Percentiles rank a stretch among this genome's conserved stretches.
phyloP scores from a whole-genome alignment of 2,113 vertebrate genomes.

The Madoqua kirkii region DNA sequence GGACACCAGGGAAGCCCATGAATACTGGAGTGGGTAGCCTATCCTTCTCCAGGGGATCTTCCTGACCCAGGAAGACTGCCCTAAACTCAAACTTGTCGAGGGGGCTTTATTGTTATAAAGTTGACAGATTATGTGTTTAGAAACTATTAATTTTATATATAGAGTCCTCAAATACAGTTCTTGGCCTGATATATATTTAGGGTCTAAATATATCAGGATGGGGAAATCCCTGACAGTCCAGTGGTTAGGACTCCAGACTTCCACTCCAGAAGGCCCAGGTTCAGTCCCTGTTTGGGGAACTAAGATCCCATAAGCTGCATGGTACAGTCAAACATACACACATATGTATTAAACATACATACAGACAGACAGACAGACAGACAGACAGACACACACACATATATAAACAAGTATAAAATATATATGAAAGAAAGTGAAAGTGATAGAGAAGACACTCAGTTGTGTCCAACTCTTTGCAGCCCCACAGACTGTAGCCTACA shows the following conservation, averaged over 20 bases:
- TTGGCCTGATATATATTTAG: background rate
- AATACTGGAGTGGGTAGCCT: background rate
- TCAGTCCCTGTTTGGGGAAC: background rate
- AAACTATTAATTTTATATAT: background rate
- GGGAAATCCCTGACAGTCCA: background rate
- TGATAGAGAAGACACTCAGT: rapidly evolving
- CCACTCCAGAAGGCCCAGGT: background rate
- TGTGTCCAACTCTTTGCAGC: background rate
- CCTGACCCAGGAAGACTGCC: background rate
- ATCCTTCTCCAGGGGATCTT: background rate
- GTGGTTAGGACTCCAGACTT: background rate
- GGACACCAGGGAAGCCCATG: background rate
- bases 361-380: no score
- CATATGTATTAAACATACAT: background rate
- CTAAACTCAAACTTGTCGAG: background rate
- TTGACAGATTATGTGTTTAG: background rate
- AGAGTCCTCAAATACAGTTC: background rate
- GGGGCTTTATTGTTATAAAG: background rate
- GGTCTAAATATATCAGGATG: background rate
- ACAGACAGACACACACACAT: background rate
- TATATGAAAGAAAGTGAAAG: background rate
- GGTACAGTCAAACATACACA: background rate
- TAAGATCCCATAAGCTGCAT: background rate
- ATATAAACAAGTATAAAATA: background rate
- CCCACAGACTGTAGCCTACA: background rate